Base-by-base conservation (phyloP, 1,140 invertebrate species). In the Marisa cornuarietis region DNA sequence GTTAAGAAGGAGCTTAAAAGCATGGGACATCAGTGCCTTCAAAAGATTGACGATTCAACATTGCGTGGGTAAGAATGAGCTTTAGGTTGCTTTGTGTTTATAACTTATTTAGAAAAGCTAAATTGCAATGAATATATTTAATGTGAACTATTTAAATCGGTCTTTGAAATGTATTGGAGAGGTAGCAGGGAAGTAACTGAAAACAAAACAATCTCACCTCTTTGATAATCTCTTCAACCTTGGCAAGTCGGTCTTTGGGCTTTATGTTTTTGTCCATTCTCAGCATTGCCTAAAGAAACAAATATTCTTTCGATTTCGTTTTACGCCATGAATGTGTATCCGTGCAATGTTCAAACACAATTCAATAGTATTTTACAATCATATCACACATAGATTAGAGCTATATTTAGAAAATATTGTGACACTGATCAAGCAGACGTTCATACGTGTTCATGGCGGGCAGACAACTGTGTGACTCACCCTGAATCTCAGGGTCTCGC, bases 201-300 rank as follows among this genome's bases (percentile, higher is more conserved):
- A 58, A 92, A 58, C 11, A 49, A 71, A 31, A 49, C 11, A 13
- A 42, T 62, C 8, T 26, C 26, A 96, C 95, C 92, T 97, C 96
- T 74, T 93, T 92, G 78, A 98, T 96, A 31, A 98, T 96, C 92
- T 98, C 95, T 82, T 98, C 95, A 0, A 99, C 96, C 86, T 96
- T 91, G 68, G 93, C 90, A 91, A 96, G 94, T 86, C 96, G 93
- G 87, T 96, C 94, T 14, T 92, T 89, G 83, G 95, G 94, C 0
- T 94, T 93, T 81, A 98, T 94, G 68, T 94, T 90, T 51, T 93
- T 92, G 80, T 98, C 96, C 97, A 99, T 99, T 75, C 97, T 93
- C 14, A 99, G 94, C 87, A 96, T 92, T 13, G 97, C 96, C 94
- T 97, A 92, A 79, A 89, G 86, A 71, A 58, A 69, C 3, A 77